Conservation (phyloP, 2,113 vertebrate species). For the Lota lota region DNA sequence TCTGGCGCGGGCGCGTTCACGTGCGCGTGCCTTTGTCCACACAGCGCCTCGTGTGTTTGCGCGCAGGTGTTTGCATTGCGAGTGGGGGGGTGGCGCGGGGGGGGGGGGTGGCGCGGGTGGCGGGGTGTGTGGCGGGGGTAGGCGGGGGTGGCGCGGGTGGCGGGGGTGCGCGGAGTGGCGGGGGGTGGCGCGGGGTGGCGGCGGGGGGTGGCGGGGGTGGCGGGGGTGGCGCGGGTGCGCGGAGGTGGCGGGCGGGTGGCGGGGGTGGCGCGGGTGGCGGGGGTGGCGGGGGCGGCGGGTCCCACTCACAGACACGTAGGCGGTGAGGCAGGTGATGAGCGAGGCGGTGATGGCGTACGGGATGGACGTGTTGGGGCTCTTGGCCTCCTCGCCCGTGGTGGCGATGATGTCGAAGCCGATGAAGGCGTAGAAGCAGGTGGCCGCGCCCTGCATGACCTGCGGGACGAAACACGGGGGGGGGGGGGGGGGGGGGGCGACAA, state of each 20-base stretch:
- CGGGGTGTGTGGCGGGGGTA: no score
- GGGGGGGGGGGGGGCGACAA: no score
- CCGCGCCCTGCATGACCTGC: slow-evolving; percentile 96
- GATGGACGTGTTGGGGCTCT: slow-evolving; percentile 97
- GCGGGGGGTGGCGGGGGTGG: no score
- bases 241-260: no score
- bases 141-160: neutral
- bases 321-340: slow-evolving; percentile 91
- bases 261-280: no score
- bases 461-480: neutral
- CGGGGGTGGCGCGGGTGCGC: no score
- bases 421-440: slow-evolving; percentile 97
- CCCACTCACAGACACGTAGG: slow-evolving; percentile 94
- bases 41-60: neutral
- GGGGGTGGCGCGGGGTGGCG: no score
- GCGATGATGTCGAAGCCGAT: slow-evolving; percentile 99
- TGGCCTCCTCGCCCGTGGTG: slow-evolving; percentile 95
- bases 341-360: slow-evolving; percentile 97
- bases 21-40: neutral
- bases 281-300: neutral
- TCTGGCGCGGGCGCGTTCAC: neutral
- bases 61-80: no score
- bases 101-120: no score
- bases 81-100: no score
- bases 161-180: no score